phyloP scores from a whole-genome alignment of 2,888 invertebrate species.

The Tipula lateralis region DNA sequence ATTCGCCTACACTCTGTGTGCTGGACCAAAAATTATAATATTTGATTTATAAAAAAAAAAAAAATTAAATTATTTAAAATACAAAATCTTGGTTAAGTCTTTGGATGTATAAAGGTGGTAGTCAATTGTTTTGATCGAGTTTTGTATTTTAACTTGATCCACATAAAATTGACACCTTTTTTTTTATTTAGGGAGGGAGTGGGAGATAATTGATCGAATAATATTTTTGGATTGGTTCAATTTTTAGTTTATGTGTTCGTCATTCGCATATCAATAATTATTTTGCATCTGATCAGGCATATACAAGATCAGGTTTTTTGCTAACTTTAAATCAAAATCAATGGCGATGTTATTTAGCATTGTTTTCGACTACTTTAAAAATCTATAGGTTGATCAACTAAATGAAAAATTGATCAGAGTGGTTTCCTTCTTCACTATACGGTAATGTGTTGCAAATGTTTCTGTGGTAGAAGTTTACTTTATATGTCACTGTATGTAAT shows the following conservation, averaged over 20 bases:
- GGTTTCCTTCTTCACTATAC: no score
- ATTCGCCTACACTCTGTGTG: constrained; percentile 11
- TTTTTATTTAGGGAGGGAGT: background rate
- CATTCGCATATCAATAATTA: background rate
- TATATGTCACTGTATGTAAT: no score
- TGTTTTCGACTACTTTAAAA: no score
- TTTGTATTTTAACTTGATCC: background rate
- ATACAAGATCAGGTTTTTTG: background rate
- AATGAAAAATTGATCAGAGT: no score
- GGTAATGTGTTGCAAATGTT: no score
- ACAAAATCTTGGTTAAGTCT: background rate
- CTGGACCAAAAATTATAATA: background rate
- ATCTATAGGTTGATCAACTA: no score
- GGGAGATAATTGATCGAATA: background rate
- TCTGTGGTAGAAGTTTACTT: no score
- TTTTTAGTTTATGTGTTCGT: background rate
- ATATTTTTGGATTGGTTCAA: background rate
- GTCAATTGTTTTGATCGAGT: background rate
- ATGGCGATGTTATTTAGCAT: no score
- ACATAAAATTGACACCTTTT: constrained; percentile 19
- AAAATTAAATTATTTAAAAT: background rate
- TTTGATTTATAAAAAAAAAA: background rate
- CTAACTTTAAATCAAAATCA: no score
- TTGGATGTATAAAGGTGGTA: background rate
- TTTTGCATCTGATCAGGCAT: background rate